Evolutionary conservation across 2,113 vertebrate genomes (phyloP), one percentile per base, ranked within the genome.

Genomic region (Pelodiscus sinensis): DNA sequence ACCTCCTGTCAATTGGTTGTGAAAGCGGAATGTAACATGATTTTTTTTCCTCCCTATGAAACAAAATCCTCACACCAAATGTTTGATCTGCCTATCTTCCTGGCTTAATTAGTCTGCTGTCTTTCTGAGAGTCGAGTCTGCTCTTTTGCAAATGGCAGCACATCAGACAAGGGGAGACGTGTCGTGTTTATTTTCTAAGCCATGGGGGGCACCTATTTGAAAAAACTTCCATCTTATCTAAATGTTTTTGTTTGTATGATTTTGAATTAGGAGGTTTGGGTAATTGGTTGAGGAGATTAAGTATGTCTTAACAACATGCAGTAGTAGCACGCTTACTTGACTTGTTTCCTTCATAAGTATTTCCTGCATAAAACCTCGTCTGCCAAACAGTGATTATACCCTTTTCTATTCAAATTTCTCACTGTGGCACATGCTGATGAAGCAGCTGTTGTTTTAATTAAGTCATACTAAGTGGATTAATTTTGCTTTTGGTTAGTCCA

Each of bases 221-320:
- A 97, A 97, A 97, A 97, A 96, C 95, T 97, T 93, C 90, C 87
- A 79, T 94, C 95, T 97, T 97, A 97, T 96, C 97, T 97, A 96
- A 97, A 92, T 92, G 94, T 92, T 97, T 98, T 98, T 98, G 98
- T 98, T 98, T 98, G 96, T 97, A 97, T 96, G 96, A 97, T 98
- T 97, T 96, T 97, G 97, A 98, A 98, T 98, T 98, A 97, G 97
- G 97, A 97, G 97, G 96, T 96, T 96, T 96, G 94, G 96, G 95
- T 97, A 98, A 98, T 98, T 98, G 97, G 96, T 96, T 97, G 96
- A 97, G 93, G 94, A 97, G 97, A 98, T 98, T 98, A 98, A 96
- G 96, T 95, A 92, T 95, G 95, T 97, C 97, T 97, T 97, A 97
- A 97, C 96, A 97, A 97, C 92, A 92, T 79, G 88, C 91, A 93